These are phyloP conservation scores for Pristionchus maxplancki DNA, from an alignment of 2,888 invertebrate species.

Conservation along the genomic window DNA sequence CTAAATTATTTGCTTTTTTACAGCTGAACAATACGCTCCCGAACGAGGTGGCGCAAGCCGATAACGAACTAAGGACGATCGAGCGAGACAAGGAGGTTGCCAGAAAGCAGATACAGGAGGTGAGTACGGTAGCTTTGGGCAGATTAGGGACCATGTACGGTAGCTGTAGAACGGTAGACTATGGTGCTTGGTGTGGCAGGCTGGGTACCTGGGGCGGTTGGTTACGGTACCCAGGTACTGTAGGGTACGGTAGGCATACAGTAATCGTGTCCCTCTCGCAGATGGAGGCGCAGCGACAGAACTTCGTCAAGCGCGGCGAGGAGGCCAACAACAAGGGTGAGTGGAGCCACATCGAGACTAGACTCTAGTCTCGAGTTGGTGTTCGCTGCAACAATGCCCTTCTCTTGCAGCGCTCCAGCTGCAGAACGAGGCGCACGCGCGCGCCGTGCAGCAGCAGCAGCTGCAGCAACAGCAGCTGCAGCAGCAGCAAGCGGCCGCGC, in stretches of 20 bases:
- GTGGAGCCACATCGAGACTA: background rate
- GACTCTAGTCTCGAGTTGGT: too few relatives aligned
- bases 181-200: too few relatives aligned
- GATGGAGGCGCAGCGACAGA: background rate
- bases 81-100: too few relatives aligned
- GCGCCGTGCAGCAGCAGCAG: background rate
- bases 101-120: background rate
- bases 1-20: background rate
- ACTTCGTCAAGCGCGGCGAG: background rate
- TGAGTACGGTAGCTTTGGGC: background rate
- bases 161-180: background rate
- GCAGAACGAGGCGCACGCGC: background rate
- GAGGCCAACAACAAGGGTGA: background rate
- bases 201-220: too few relatives aligned
- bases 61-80: too few relatives aligned
- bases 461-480: constrained; percentile 17
- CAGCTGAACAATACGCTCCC: too few relatives aligned
- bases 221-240: too few relatives aligned
- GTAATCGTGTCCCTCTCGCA: background rate
- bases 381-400: background rate
- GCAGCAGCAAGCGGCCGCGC: background rate
- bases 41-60: too few relatives aligned
- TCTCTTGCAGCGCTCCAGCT: background rate
- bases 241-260: background rate
- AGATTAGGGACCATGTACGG: background rate